Evolutionary conservation across 2,113 vertebrate genomes (phyloP), one percentile per base, ranked within the genome.

Genomic region (Falcunculus frontatus): DNA sequence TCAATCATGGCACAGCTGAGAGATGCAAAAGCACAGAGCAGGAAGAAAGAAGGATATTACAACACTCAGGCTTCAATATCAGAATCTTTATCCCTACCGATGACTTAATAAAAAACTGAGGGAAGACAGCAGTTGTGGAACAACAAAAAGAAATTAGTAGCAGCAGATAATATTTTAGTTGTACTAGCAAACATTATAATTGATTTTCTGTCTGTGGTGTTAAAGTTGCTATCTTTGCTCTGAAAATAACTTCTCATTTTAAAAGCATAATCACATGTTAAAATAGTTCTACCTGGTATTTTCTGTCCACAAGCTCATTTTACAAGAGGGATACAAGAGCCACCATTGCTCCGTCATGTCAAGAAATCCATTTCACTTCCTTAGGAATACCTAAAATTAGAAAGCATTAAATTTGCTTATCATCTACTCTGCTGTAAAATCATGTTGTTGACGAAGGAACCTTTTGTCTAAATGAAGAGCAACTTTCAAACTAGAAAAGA

Each of bases 141-240:
- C 63, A 92, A 93, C 91, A 78, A 46, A 60, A 95, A 96, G 56
- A 81, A 95, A 95, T 92, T 79, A 93, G 80, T 37, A 87, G 80
- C 70, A 86, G 78, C 60, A 92, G 86, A 92, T 83, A 84, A 87
- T 96, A 97, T 96, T 96, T 97, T 47, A 95, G 93, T 87, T 90
- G 57, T 60, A 77, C 57, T 37, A 78, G 92, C 68, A 94, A 96
- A 96, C 95, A 85, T 70, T 70, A 50, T 91, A 75, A 97, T 96
- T 95, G 93, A 97, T 97, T 97, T 97, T 97, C 95, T 96, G 96
- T 96, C 96, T 64, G 80, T 37, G 52, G 53, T 90, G 67, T 65
- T 95, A 26, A 65, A 94, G 93, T 79, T 94, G 87, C 73, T 94
- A 94, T 76, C 86, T 92, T 87, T 79, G 64, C 80, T 65, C 57